phyloP scores from a whole-genome alignment of 2,888 invertebrate genomes.

The Drosophila fungiperda region DNA sequence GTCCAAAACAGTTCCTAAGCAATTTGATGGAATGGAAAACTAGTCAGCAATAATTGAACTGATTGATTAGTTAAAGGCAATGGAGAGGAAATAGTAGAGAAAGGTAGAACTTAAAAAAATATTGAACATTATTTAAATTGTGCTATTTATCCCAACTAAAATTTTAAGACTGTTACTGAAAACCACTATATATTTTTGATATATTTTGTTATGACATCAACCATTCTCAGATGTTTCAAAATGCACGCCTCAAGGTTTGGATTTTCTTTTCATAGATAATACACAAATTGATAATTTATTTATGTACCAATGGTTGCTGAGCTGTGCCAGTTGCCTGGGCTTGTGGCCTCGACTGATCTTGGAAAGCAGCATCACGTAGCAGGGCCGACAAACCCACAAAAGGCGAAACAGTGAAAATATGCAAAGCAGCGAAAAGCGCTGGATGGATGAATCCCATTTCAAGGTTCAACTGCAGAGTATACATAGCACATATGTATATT shows the following conservation, averaged over 20 bases:
- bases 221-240: slow-evolving; percentile 25
- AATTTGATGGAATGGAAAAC: neutral
- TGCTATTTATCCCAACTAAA: neutral
- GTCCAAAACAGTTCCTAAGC: neutral
- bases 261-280: slow-evolving; percentile 25
- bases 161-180: neutral
- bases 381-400: slow-evolving; percentile 44
- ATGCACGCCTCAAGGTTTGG: slow-evolving; percentile 9
- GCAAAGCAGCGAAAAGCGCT: slow-evolving; percentile 65
- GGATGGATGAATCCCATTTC: slow-evolving; percentile 61
- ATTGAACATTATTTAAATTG: neutral
- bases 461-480: slow-evolving; percentile 54
- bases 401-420: slow-evolving; percentile 78
- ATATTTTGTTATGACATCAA: slow-evolving; percentile 7
- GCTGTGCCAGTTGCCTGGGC: slow-evolving; percentile 10
- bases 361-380: slow-evolving; percentile 68
- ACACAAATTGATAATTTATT: slow-evolving; percentile 61
- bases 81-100: neutral
- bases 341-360: slow-evolving; percentile 22
- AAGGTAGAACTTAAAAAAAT: neutral
- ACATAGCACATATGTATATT: neutral
- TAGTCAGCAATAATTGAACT: neutral
- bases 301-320: slow-evolving; percentile 35
- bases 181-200: slow-evolving; percentile 1
- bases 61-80: neutral